Conservation (phyloP, 2,113 vertebrate species). For the Dipodomys spectabilis region DNA sequence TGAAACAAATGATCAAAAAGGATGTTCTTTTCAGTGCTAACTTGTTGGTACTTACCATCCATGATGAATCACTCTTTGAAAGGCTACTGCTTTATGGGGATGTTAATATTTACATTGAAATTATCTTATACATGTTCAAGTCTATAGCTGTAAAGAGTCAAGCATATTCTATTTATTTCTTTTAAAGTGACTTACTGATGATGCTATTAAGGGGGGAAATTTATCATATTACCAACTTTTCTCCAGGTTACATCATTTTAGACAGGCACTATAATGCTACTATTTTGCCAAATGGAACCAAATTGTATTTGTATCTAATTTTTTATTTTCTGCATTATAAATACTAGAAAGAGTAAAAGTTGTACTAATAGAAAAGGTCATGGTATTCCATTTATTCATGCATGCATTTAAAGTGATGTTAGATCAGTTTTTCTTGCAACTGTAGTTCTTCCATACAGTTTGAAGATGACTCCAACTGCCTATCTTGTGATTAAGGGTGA, state of each 20-base stretch:
- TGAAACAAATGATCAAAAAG: constrained; percentile 70
- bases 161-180: not conserved
- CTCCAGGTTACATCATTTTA: constrained; percentile 4
- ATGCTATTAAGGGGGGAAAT: constrained; percentile 42
- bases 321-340: constrained; percentile 55
- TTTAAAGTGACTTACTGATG: not conserved
- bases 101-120: constrained; percentile 80
- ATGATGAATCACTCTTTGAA: constrained; percentile 75
- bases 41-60: constrained; percentile 68
- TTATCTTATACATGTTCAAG: constrained; percentile 73
- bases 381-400: too few relatives aligned
- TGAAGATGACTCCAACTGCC: not conserved
- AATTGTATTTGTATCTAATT: constrained; percentile 63
- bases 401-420: too few relatives aligned
- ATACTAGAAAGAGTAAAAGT: constrained; percentile 76
- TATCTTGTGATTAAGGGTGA: not conserved
- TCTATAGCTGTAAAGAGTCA: constrained; percentile 69
- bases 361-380: constrained; percentile 66
- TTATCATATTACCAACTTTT: constrained; percentile 59
- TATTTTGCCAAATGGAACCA: constrained; percentile 53
- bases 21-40: constrained; percentile 74
- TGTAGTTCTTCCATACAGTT: not conserved
- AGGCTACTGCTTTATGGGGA: constrained; percentile 57
- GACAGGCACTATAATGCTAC: constrained; percentile 49
- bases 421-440: constrained; percentile 16